Evolutionary conservation across 2,888 invertebrate species (phyloP), one percentile per base, ranked within the genome.

Genomic region (Archips xylosteana): DNA sequence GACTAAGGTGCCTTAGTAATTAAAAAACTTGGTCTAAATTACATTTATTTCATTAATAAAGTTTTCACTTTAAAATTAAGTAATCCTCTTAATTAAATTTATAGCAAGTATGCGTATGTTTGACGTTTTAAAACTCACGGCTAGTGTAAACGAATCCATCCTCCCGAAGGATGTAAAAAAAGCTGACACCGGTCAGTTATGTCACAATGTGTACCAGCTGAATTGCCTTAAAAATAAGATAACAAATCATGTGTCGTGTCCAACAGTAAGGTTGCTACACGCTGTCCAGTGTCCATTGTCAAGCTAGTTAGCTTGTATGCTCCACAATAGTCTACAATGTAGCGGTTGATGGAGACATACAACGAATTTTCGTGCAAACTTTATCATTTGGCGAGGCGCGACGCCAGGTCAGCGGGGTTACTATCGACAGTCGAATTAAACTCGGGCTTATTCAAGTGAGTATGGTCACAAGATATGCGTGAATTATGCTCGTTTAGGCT

Each of bases 181-280:
- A 57, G 9, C 10, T 9, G 57, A 32, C 51, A 54, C 12, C 3
- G 32, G 57, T 32, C 3, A 32, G 32, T 15, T 3, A 65, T 73
- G 61, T 63, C 59, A 68, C 23, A 73, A 68, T 63, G 47, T 57
- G 34, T 15, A 42, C 39, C 13, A 61, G 39, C 47, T 68, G 10
- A 68, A 73, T 34, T 13, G 57, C 68, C 68, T 69, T 60, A 54
- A 69, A 74, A 74, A 74, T 73, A 69, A 64, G 73, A 65, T 74
- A 65, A 69, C 69, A 60, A 68, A 73, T 73, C 63, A 59, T 47
- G 42, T 69, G 64, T 74, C 73, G 69, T 74, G 60, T 32, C 68
- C 72, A 59, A 74, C 72, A 73, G 68, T 73, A 59, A 4, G 62
- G 63, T 73, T 73, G 59, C 63, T 54, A 68, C 72, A 73, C 68